Evolutionary conservation across 2,113 vertebrate species (phyloP).

Genomic region (Oryzias curvinotus): DNA sequence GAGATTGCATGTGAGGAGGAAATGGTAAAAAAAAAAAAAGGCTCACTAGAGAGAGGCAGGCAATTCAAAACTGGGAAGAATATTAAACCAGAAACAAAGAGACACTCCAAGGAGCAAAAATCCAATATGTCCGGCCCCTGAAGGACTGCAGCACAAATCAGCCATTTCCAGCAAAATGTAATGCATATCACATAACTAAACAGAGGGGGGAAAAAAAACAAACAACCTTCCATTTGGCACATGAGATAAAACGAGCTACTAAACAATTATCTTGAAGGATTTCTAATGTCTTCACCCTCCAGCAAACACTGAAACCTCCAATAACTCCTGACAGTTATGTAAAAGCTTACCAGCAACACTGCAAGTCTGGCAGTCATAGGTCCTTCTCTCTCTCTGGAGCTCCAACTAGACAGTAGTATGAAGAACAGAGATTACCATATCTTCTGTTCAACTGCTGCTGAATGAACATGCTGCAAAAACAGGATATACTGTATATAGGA

Average conservation of each 20-base stretch:
- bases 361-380: too few relatives aligned
- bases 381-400: too few relatives aligned
- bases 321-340: background rate
- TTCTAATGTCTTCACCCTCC: background rate
- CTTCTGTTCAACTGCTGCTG: too few relatives aligned
- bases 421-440: too few relatives aligned
- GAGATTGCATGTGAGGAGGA: slow-evolving; percentile 29
- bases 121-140: slow-evolving; percentile 32
- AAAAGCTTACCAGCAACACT: background rate
- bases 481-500: too few relatives aligned
- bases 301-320: background rate
- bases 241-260: slow-evolving; percentile 1
- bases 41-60: slow-evolving; percentile 9
- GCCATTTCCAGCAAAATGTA: slow-evolving; percentile 15
- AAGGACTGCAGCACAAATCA: slow-evolving; percentile 31
- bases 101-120: slow-evolving; percentile 29
- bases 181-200: slow-evolving; percentile 15
- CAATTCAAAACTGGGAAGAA: slow-evolving; percentile 25
- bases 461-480: too few relatives aligned
- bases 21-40: slow-evolving; percentile 8
- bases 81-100: slow-evolving; percentile 43
- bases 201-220: slow-evolving; percentile 6
- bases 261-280: slow-evolving; percentile 4
- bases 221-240: slow-evolving; percentile 6
- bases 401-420: too few relatives aligned